phyloP scores from a whole-genome alignment of 1,140 invertebrate species.

The Stegodyphus dumicola region DNA sequence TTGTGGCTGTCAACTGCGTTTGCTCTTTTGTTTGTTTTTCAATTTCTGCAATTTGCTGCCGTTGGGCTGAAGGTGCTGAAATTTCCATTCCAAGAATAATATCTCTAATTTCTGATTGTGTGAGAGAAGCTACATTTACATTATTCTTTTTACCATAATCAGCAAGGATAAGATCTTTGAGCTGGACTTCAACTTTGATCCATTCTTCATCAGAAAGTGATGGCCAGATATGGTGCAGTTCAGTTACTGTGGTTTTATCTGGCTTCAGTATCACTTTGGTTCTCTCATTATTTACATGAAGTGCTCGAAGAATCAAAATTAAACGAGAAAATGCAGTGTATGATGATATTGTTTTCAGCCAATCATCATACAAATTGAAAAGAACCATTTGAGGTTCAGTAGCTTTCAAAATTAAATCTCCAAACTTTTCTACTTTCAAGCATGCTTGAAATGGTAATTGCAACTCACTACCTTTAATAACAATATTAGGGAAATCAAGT shows the following conservation, averaged over 20 bases:
- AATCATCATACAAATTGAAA: conserved; percentile 99
- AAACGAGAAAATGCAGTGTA: conserved; percentile 96
- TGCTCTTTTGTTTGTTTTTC: conserved; percentile 99
- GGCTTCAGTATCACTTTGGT: conserved; percentile 99
- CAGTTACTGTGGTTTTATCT: conserved; percentile 98
- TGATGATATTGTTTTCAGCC: conserved; percentile 96
- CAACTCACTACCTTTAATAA: conserved; percentile 98
- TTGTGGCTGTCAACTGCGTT: conserved; percentile 96
- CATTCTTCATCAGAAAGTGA: conserved; percentile 97
- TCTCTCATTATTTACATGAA: conserved; percentile 99
- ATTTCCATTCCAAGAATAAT: conserved; percentile 99
- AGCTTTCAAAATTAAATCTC: conserved; percentile 98
- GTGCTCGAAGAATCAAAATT: conserved; percentile 94
- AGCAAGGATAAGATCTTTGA: conserved; percentile 98
- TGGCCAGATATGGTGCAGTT: conserved; percentile 99
- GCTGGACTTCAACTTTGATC: conserved; percentile 98
- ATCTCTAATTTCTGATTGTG: conserved; percentile 98
- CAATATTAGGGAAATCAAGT: conserved; percentile 99
- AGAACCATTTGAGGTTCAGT: conserved; percentile 99
- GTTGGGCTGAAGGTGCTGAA: conserved; percentile 96
- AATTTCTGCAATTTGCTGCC: conserved; percentile 99
- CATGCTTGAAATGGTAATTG: conserved; percentile 99
- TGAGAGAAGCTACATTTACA: conserved; percentile 98
- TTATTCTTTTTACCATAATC: conserved; percentile 99
- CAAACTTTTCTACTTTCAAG: conserved; percentile 99